Percentiles rank a stretch among this genome's conserved stretches.
phyloP scores from a whole-genome alignment of 23 tunicate genomes.

The Aplidium turbinatum region DNA sequence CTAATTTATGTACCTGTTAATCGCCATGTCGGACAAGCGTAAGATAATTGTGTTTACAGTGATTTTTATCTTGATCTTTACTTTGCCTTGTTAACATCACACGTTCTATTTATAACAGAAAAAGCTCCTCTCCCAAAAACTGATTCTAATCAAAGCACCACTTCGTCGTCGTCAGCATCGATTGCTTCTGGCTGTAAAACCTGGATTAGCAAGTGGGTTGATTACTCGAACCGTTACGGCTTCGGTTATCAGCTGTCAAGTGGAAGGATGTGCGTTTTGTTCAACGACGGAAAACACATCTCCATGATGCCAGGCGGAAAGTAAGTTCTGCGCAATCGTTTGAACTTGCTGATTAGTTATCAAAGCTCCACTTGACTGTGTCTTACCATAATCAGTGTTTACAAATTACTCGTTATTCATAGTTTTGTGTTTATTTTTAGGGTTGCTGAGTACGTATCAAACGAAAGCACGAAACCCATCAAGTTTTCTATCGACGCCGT shows the following conservation, averaged over 20 bases:
- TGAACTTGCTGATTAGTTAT: no score
- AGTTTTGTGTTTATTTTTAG: slow-evolving; percentile 25
- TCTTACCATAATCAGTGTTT: no score
- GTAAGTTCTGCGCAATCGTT: slow-evolving; percentile 38
- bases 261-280: slow-evolving; percentile 85
- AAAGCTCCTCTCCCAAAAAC: neutral
- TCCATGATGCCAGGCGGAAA: slow-evolving; percentile 56
- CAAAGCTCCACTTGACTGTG: no score
- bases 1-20: neutral
- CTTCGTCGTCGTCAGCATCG: neutral
- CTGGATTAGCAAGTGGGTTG: slow-evolving; percentile 98
- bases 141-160: slow-evolving; percentile 15
- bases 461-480: slow-evolving; percentile 21
- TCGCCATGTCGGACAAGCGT: neutral
- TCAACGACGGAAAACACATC: slow-evolving; percentile 93
- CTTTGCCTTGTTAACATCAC: no score
- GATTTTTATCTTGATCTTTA: no score
- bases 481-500: slow-evolving; percentile 46
- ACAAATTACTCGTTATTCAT: no score
- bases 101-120: slow-evolving; percentile 30
- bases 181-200: neutral
- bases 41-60: no score
- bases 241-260: slow-evolving; percentile 93
- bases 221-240: slow-evolving; percentile 98
- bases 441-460: slow-evolving; percentile 48